phyloP scores from a whole-genome alignment of 1,140 invertebrate species.

The Halesus radiatus region DNA sequence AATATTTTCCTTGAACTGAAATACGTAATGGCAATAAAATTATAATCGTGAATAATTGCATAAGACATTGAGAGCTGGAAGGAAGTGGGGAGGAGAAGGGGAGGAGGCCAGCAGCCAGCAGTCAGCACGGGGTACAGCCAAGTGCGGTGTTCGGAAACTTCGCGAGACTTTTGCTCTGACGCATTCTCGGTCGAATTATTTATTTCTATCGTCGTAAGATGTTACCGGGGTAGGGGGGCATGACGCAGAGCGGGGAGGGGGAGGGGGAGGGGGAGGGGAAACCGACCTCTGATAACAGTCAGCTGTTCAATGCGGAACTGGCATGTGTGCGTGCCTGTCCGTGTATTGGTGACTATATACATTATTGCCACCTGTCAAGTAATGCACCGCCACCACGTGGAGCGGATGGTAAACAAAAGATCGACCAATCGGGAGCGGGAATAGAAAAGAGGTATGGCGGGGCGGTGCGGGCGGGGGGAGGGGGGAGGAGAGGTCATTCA shows the following conservation, averaged over 20 bases:
- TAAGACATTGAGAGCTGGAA: too few relatives aligned
- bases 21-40: too few relatives aligned
- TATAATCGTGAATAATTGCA: too few relatives aligned
- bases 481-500: slow-evolving; percentile 22
- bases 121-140: too few relatives aligned
- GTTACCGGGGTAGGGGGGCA: slow-evolving; percentile 8
- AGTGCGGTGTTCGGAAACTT: not conserved
- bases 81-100: too few relatives aligned
- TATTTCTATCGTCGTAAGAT: slow-evolving; percentile 34
- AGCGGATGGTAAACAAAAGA: slow-evolving; percentile 23
- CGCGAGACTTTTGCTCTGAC: not conserved
- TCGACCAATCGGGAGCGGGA: slow-evolving; percentile 7
- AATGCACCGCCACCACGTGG: slow-evolving; percentile 20
- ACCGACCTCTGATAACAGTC: slow-evolving; percentile 24
- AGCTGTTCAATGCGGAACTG: slow-evolving; percentile 34
- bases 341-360: not conserved
- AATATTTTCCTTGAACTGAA: too few relatives aligned
- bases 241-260: not conserved
- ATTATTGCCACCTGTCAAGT: slow-evolving; percentile 28
- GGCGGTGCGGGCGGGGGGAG: not conserved
- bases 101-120: too few relatives aligned
- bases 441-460: too few relatives aligned
- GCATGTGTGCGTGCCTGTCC: not conserved
- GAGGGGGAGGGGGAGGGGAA: not conserved
- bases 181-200: slow-evolving; percentile 23